phyloP scores from a whole-genome alignment of 2,113 vertebrate genomes.

The Larimichthys polyactis region DNA sequence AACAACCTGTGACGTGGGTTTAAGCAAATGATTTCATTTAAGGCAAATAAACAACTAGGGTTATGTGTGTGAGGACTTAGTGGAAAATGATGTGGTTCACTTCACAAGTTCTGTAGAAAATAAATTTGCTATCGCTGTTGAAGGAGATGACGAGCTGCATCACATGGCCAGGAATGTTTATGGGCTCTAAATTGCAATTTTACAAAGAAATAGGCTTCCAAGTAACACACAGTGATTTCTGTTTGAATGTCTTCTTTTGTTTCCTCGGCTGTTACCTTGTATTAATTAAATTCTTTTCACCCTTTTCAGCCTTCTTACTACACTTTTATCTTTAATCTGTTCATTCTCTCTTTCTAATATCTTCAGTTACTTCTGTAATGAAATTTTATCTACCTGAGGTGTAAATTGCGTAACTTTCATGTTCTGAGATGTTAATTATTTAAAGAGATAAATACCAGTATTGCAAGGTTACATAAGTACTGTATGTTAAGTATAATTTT shows the following conservation, averaged over 20 bases:
- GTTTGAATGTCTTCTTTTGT: not conserved
- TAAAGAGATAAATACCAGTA: not conserved
- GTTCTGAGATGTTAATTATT: not conserved
- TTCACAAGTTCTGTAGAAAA: constrained; percentile 26
- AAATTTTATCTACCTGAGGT: not conserved
- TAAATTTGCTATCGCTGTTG: constrained; percentile 10
- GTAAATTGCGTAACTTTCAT: not conserved
- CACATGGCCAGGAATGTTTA: not conserved
- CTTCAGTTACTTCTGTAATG: not conserved
- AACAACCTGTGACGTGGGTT: constrained; percentile 36
- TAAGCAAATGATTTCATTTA: constrained; percentile 52
- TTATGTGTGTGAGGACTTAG: constrained; percentile 19
- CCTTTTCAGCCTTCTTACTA: no score
- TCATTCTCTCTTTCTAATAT: not conserved
- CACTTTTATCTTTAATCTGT: not conserved
- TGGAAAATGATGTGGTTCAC: constrained; percentile 24
- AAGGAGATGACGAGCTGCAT: constrained; percentile 26
- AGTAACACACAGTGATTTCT: not conserved
- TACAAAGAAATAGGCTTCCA: not conserved
- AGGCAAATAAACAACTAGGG: constrained; percentile 49
- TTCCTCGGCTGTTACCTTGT: not conserved
- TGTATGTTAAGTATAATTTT: not conserved
- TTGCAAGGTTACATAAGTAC: not conserved
- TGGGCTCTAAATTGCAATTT: constrained; percentile 1
- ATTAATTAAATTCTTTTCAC: not conserved